Evolutionary conservation across 2,888 invertebrate species (phyloP).

Genomic region (Yponomeuta sedellus): DNA sequence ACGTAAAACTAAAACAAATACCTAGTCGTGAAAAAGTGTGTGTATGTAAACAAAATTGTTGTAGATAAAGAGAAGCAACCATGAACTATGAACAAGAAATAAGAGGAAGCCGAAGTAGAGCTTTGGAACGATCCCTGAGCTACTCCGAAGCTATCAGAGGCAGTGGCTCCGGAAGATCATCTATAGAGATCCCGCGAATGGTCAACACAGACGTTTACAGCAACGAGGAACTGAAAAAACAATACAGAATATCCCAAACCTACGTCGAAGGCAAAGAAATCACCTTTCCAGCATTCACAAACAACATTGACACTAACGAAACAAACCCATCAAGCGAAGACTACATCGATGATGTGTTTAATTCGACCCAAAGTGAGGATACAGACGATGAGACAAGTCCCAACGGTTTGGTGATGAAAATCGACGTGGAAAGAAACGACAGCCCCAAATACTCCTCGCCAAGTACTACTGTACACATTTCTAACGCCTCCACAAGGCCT

Average conservation of each 20-base stretch:
- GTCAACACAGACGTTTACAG: slow-evolving; percentile 58
- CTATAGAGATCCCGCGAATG: slow-evolving; percentile 61
- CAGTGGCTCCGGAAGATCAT: slow-evolving; percentile 48
- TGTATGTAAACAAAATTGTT: not conserved
- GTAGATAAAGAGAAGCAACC: not conserved
- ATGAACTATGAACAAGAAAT: slow-evolving; percentile 20
- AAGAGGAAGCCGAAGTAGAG: slow-evolving; percentile 47
- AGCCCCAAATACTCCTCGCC: slow-evolving; percentile 38
- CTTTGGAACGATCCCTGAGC: slow-evolving; percentile 59
- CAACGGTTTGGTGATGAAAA: slow-evolving; percentile 56
- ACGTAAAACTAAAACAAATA: too few relatives aligned
- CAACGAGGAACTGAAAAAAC: slow-evolving; percentile 63
- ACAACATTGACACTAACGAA: slow-evolving; percentile 37
- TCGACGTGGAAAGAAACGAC: slow-evolving; percentile 45
- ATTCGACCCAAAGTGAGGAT: slow-evolving; percentile 42
- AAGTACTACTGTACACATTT: slow-evolving; percentile 39
- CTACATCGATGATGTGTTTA: slow-evolving; percentile 18
- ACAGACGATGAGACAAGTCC: slow-evolving; percentile 43
- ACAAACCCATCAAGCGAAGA: slow-evolving; percentile 28
- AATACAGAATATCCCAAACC: slow-evolving; percentile 62
- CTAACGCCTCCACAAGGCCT: slow-evolving; percentile 46
- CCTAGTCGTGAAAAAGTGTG: not conserved
- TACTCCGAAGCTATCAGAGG: slow-evolving; percentile 64
- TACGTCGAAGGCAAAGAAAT: slow-evolving; percentile 68
- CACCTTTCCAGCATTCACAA: slow-evolving; percentile 39